Evolutionary conservation across 1,140 invertebrate genomes (phyloP).

Genomic region (Zaprionus ghesquierei): DNA sequence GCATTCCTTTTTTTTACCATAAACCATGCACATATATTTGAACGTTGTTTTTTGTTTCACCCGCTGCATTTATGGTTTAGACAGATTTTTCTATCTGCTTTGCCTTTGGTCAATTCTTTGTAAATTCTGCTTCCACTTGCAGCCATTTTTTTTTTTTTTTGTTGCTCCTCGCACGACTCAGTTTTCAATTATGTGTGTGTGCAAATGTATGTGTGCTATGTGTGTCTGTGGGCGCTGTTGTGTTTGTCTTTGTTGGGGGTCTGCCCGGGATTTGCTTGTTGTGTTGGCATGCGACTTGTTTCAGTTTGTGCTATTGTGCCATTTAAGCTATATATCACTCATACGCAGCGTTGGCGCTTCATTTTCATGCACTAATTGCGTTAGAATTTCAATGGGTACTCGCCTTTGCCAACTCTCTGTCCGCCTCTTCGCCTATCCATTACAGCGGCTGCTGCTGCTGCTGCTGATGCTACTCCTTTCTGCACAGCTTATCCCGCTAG

Average conservation of each 20-base stretch:
- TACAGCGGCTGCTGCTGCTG: not conserved
- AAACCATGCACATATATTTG: not conserved
- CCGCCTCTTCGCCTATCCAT: not conserved
- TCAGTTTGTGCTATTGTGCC: constrained; percentile 46
- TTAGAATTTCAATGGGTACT: constrained; percentile 72
- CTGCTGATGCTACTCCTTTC: too few relatives aligned
- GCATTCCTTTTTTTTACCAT: not conserved
- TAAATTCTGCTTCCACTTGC: constrained; percentile 12
- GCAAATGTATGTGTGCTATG: not conserved
- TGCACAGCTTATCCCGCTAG: constrained; percentile 13
- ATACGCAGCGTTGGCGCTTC: constrained; percentile 75
- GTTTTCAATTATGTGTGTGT: constrained; percentile 64
- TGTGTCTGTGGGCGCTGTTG: not conserved
- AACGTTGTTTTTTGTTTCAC: not conserved
- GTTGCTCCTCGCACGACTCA: constrained; percentile 3
- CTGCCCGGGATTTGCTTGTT: constrained; percentile 29
- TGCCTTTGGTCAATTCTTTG: constrained; percentile 50
- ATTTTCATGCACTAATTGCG: constrained; percentile 81
- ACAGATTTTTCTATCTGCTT: constrained; percentile 42
- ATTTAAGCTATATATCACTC: constrained; percentile 79
- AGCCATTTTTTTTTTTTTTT: constrained; percentile 24
- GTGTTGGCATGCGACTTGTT: constrained; percentile 16
- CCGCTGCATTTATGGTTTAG: constrained; percentile 59
- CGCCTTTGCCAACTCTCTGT: not conserved
- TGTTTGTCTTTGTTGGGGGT: constrained; percentile 14